phyloP scores from a whole-genome alignment of 2,888 invertebrate genomes.

The Macrophya alboannulata region DNA sequence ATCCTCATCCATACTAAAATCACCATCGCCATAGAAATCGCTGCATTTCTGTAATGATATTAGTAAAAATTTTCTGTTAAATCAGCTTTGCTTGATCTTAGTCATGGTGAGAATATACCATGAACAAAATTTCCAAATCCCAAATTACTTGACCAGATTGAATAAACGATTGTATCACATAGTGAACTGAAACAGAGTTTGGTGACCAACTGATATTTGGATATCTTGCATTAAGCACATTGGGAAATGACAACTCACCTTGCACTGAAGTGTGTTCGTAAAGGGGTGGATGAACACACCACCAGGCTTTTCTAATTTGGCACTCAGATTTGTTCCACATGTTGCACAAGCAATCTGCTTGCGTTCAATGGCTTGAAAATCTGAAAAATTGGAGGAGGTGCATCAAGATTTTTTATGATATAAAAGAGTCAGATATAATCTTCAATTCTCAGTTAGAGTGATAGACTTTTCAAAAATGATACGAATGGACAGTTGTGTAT shows the following conservation, averaged over 20 bases:
- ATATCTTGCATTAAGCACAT: not conserved
- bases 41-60: slow-evolving; percentile 67
- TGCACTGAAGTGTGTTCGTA: slow-evolving; percentile 65
- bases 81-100: not conserved
- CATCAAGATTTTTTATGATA: not conserved
- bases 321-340: slow-evolving; percentile 64
- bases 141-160: not conserved
- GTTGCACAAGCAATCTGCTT: slow-evolving; percentile 63
- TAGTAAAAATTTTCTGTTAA: slow-evolving; percentile 7
- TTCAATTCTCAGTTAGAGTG: not conserved
- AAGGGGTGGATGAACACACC: slow-evolving; percentile 64
- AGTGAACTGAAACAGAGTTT: not conserved
- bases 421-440: not conserved
- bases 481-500: not conserved
- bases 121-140: not conserved
- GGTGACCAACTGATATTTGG: not conserved
- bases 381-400: slow-evolving; percentile 60
- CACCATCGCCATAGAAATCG: slow-evolving; percentile 65
- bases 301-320: slow-evolving; percentile 42
- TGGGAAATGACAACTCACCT: slow-evolving; percentile 61
- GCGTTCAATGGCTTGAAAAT: slow-evolving; percentile 59
- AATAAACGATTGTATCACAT: not conserved
- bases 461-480: not conserved
- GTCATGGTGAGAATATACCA: not conserved
- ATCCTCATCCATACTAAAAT: slow-evolving; percentile 75